Base-by-base conservation (phyloP, 2,113 vertebrate species). In the Hiodon tergisus region DNA sequence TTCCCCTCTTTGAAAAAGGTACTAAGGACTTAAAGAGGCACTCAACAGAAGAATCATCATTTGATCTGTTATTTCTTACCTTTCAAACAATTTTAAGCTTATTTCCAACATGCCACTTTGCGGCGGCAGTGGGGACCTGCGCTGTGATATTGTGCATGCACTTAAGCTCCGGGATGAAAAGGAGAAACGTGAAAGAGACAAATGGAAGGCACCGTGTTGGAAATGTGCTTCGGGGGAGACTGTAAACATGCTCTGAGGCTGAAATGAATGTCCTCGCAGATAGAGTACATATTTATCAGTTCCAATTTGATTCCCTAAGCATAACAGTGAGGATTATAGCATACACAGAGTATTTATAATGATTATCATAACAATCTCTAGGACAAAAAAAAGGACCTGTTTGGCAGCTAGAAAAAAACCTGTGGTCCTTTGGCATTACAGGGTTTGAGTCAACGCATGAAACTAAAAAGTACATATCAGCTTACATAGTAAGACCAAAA, bases 21-120 rank as follows among this genome's bases (percentile, higher is more conserved):
- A 55, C 51, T 59, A 3, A 4, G 68, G n/a, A 5, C 13, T 71
- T 71, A 71, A 59, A 59, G 70, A 71, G 54, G 55, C 57, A 14
- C 57, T 59, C 54, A 52, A 48, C 46, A 46, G 57, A 13, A 59
- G 14, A 48, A 59, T n/a, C 55, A 71, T 71, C 50, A 9, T 46
- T 14, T 52, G n/a, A 13, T 59, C 16, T 71, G 54, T 47, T 59
- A 71, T 59, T 71, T 71, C 69, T 71, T 58, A 54, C 46, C 57
- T 71, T 71, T 71, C 53, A 71, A 59, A 59, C 9, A 71, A 11
- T 5, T 14, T 31, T 16, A 13, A 53, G 48, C 6, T 63, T 5
- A 69, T 8, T 48, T 71, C 11, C 48, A 48, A 48, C 47, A 71
- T 6, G 6, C 9, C 14, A 11, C 11, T 58, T 9, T 59, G 69